Base-by-base conservation (phyloP, 2,888 invertebrate genomes). In the Pheosia gnoma region DNA sequence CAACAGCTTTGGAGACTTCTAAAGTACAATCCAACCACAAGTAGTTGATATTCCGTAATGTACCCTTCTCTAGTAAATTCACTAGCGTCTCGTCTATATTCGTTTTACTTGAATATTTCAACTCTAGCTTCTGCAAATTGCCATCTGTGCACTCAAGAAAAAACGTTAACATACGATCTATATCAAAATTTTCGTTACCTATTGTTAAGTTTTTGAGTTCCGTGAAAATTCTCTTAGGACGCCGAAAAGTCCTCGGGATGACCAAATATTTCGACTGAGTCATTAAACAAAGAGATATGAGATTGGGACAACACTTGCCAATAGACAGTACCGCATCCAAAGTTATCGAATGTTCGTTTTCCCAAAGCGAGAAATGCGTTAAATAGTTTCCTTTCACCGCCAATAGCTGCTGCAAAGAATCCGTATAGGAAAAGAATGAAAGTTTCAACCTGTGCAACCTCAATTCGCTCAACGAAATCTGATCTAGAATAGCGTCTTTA, bases 21-120 rank as follows among this genome's bases (percentile, higher is more conserved):
- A 93, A 80, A 5, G 93, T 92, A 71, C 92, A 93, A 70, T 94
- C 94, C 70, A 94, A 81, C 93, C 93, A 93, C 59, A 94, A 77
- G 71, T 81, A 83, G 56, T 77, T 76, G 1, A 94, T 68, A 71
- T 88, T 86, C 58, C 75, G 87, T 49, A 94, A 83, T 78, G 82
- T 81, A 63, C 91, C 90, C 63, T 84, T 89, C 37, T 84, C 77
- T 67, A 93, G 71, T 65, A 93, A 81, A 72, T 85, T 77, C 60
- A 85, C 65, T 65, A 94, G 71, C 1, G 85, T 87, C 3, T 83
- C 80, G 61, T 91, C 91, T 60, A 92, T 81, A 65, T 85, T 86
- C n/a, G 82, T 83, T 72, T 88, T 93, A 0, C 86, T 86, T 72
- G 92, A 90, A 81, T 91, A 93, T 71, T 94, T 93, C 57, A 94